Percentiles rank a stretch among this genome's conserved stretches.
phyloP scores from a whole-genome alignment of 2,113 vertebrate species.

The Ahaetulla prasina region DNA sequence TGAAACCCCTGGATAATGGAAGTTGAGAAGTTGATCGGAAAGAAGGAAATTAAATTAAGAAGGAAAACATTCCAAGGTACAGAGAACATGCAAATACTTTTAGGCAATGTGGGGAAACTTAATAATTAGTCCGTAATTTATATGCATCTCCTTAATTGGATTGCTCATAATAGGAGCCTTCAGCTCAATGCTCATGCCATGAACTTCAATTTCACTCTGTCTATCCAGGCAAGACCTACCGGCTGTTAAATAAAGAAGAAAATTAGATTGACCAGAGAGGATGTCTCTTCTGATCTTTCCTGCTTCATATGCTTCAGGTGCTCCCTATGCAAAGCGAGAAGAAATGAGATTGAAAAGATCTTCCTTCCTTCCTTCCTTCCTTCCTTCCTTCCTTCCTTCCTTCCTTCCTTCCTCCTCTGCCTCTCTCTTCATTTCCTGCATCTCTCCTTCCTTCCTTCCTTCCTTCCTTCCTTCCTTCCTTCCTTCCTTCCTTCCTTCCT shows the following conservation, averaged over 20 bases:
- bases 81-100: neutral
- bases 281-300: constrained; percentile 3
- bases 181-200: constrained; percentile 58
- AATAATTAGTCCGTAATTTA: constrained; percentile 38
- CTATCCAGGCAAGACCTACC: constrained; percentile 23
- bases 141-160: constrained; percentile 42
- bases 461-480: too few relatives aligned
- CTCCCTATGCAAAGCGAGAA: constrained; percentile 66
- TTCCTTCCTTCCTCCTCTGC: too few relatives aligned
- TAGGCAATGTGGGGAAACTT: constrained; percentile 13
- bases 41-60: neutral
- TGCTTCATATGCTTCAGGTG: constrained; percentile 51
- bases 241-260: constrained; percentile 38
- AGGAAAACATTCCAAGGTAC: neutral
- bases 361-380: constrained; percentile 53
- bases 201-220: constrained; percentile 69
- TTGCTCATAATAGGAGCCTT: constrained; percentile 52
- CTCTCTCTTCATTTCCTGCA: too few relatives aligned
- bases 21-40: neutral
- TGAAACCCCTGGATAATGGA: too few relatives aligned
- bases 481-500: too few relatives aligned
- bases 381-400: too few relatives aligned
- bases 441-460: too few relatives aligned
- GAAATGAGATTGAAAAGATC: constrained; percentile 55
- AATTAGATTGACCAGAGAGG: constrained; percentile 42